phyloP scores from a whole-genome alignment of 2,888 invertebrate genomes.

The Xestia sexstrigata region DNA sequence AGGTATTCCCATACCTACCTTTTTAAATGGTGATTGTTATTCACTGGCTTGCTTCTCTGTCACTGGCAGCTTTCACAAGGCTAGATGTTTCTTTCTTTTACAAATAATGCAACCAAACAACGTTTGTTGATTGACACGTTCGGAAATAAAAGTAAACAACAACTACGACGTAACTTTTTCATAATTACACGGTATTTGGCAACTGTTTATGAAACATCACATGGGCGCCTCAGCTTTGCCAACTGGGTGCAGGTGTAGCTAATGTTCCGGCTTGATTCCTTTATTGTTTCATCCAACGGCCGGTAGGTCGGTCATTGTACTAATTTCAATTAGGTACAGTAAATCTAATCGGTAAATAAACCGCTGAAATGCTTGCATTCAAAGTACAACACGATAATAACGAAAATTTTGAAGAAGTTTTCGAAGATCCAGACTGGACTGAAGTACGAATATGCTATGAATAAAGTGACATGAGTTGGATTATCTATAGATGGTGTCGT shows the following conservation, averaged over 20 bases:
- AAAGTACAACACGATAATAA: constrained; percentile 52
- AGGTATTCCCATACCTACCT: not conserved
- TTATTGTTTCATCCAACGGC: constrained; percentile 71
- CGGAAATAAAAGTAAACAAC: constrained; percentile 39
- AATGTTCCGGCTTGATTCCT: constrained; percentile 69
- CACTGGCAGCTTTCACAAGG: constrained; percentile 11
- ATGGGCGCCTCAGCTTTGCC: constrained; percentile 71
- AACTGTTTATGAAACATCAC: constrained; percentile 67
- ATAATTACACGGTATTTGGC: constrained; percentile 65
- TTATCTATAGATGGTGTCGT: not conserved
- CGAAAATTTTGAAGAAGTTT: constrained; percentile 54
- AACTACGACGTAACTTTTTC: constrained; percentile 64
- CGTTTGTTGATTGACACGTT: constrained; percentile 17
- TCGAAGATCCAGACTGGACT: constrained; percentile 56
- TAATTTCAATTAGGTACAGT: constrained; percentile 41
- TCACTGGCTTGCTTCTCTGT: not conserved
- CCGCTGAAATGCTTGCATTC: constrained; percentile 62
- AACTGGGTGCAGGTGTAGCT: constrained; percentile 67
- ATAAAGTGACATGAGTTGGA: constrained; percentile 14
- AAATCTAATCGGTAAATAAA: constrained; percentile 32
- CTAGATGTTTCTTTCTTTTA: constrained; percentile 5
- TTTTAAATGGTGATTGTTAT: constrained; percentile 2
- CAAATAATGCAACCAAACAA: constrained; percentile 33
- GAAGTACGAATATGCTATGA: constrained; percentile 38
- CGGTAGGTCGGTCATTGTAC: constrained; percentile 72